Evolutionary conservation across 2,888 invertebrate genomes (phyloP).

Genomic region (Meliscaeva auricollis): DNA sequence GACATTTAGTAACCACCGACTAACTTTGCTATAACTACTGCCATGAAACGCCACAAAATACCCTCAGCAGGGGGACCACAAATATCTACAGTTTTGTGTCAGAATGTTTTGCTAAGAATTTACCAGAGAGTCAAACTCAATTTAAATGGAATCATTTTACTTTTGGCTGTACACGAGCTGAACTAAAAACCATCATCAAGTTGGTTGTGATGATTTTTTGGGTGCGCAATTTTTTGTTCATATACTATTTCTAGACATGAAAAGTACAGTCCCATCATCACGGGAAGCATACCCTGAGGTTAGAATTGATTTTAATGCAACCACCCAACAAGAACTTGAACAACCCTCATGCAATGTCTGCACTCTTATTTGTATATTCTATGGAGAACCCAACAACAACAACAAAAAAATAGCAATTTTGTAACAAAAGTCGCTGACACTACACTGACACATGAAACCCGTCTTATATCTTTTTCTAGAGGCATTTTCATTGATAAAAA

Average conservation of each 20-base stretch:
- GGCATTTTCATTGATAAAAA: slow-evolving; percentile 57
- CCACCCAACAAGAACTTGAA: slow-evolving; percentile 17
- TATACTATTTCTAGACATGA: background rate
- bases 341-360: slow-evolving; percentile 28
- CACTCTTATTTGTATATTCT: slow-evolving; percentile 1
- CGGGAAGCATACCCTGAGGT: slow-evolving; percentile 6
- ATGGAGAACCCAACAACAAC: background rate
- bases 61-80: background rate
- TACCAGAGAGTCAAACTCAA: slow-evolving; percentile 20
- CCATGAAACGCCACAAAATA: background rate
- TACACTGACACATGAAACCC: slow-evolving; percentile 43
- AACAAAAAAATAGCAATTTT: slow-evolving; percentile 46
- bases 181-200: background rate
- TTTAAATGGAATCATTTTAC: slow-evolving; percentile 29
- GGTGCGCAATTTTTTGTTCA: background rate
- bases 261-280: slow-evolving; percentile 32
- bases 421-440: slow-evolving; percentile 58
- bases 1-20: background rate
- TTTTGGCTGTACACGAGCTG: background rate
- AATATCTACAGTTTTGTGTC: slow-evolving; percentile 19
- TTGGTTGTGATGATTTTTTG: background rate
- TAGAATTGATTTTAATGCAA: slow-evolving; percentile 20
- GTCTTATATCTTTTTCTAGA: slow-evolving; percentile 30
- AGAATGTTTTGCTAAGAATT: slow-evolving; percentile 21
- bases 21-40: slow-evolving; percentile 24